Base-by-base conservation (phyloP, 2,113 vertebrate genomes). In the Oceanodroma tethys region DNA sequence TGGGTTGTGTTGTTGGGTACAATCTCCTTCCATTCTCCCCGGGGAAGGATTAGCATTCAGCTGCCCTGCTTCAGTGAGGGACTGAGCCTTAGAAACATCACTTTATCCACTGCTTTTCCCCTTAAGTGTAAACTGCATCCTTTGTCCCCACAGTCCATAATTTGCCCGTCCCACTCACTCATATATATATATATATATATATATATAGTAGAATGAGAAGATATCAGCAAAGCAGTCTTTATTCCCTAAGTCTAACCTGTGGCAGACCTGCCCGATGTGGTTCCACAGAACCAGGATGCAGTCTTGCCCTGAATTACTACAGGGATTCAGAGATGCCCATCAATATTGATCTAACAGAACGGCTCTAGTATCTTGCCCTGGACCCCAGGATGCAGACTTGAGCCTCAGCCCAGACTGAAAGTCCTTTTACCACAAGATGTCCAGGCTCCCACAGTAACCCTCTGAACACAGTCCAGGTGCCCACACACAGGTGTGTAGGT, bases 131-230 rank as follows among this genome's bases (percentile, higher is more conserved):
- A 86, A 43, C 12, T 23, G 10, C 22, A 80, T 42, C 7, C 5
- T 80, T 74, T 80, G 4, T 0, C 20, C 26, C 10, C 15, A 34
- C 11, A 74, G 50, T 45, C 48, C 27, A 13, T 25, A n/a, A 53
- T 62, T 63, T 93, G 5, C 21, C 25, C 45, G 47, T 32, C 14
- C 30, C 26, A 45, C 11, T 52, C 15, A 47, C 11, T 53, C 32
- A 5, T n/a, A 19, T 34, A 19, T 30, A 13, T 4, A 20, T 1
- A 70, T 30, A 13, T 4, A 20, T 1, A 5, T n/a, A 19, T 34
- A 19, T 30, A 13, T 4, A 20, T 1, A 70, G 19, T 6, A 81
- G 67, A 74, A 89, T 32, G 16, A 83, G 45, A 80, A 78, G 56
- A 75, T 32, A 60, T 1, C 53, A 32, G 18, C 16, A 93, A 80